These are phyloP conservation scores for Australoheros facetus DNA, from an alignment of 2,797 vertebrate genomes.

Conservation along the genomic window DNA sequence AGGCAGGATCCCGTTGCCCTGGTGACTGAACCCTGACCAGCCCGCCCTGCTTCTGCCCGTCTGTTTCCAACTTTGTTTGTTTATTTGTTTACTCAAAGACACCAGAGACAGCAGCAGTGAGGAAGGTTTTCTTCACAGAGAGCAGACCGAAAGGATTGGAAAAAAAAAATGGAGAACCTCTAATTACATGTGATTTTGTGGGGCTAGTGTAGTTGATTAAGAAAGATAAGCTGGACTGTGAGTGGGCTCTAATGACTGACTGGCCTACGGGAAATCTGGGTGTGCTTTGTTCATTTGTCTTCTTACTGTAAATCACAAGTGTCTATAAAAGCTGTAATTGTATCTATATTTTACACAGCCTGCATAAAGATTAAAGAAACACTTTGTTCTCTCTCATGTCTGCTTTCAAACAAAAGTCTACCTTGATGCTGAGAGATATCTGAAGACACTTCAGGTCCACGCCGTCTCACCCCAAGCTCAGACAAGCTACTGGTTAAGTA, in stretches of 20 bases:
- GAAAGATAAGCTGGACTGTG: slow-evolving; percentile 66
- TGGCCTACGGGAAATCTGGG: slow-evolving; percentile 66
- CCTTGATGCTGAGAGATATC: background rate
- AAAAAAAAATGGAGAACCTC: slow-evolving; percentile 49
- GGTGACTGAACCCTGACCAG: slow-evolving; percentile 71
- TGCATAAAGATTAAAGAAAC: background rate
- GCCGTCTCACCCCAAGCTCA: slow-evolving; percentile 17
- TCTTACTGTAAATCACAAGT: slow-evolving; percentile 60
- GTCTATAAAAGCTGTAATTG: slow-evolving; percentile 29
- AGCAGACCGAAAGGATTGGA: slow-evolving; percentile 42
- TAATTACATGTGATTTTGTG: slow-evolving; percentile 76
- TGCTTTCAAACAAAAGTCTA: slow-evolving; percentile 6
- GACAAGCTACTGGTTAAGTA: slow-evolving; percentile 26
- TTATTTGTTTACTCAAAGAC: slow-evolving; percentile 72
- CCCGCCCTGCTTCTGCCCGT: slow-evolving; percentile 62
- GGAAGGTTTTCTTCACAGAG: slow-evolving; percentile 67
- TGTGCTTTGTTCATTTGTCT: slow-evolving; percentile 43
- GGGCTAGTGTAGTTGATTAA: slow-evolving; percentile 65
- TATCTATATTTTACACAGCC: slow-evolving; percentile 11
- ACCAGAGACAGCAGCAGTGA: slow-evolving; percentile 54
- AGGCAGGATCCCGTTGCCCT: slow-evolving; percentile 64
- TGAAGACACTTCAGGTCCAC: slow-evolving; percentile 22
- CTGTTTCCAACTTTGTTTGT: slow-evolving; percentile 75
- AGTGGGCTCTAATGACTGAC: slow-evolving; percentile 62
- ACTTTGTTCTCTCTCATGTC: background rate